Evolutionary conservation across 2,888 invertebrate genomes (phyloP).

Genomic region (Didymodactylos carnosus): DNA sequence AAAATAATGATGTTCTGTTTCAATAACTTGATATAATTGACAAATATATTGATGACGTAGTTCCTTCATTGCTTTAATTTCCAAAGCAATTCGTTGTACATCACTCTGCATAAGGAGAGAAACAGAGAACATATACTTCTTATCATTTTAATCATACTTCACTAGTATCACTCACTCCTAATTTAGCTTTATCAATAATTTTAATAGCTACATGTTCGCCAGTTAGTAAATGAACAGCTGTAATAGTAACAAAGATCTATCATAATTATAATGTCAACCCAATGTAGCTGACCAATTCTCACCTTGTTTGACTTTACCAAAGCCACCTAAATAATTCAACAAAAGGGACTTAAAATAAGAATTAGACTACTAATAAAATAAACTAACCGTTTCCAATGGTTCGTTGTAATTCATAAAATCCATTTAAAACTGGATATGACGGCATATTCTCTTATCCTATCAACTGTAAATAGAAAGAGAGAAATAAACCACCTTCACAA

Average conservation of each 20-base stretch:
- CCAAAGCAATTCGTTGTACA: constrained; percentile 43
- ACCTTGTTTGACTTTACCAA: constrained; percentile 14
- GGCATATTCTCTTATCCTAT: too few relatives aligned
- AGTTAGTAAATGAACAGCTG: constrained; percentile 8
- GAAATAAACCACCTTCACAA: too few relatives aligned
- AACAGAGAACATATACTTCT: not conserved
- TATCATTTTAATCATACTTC: not conserved
- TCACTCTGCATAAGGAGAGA: not conserved
- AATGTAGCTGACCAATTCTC: too few relatives aligned
- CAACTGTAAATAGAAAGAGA: too few relatives aligned
- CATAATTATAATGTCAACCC: too few relatives aligned
- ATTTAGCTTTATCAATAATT: constrained; percentile 12
- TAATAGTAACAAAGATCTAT: too few relatives aligned
- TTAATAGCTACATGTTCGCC: constrained; percentile 14
- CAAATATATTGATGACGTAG: constrained; percentile 54
- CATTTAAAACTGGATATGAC: not conserved
- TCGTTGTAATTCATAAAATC: constrained; percentile 11
- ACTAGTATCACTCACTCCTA: not conserved
- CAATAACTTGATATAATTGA: constrained; percentile 55
- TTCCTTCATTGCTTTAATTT: constrained; percentile 51
- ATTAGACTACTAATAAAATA: not conserved
- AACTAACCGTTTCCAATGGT: constrained; percentile 10
- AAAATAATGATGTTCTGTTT: constrained; percentile 52
- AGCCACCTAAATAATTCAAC: constrained; percentile 7
- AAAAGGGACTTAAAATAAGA: not conserved